phyloP scores from a whole-genome alignment of 2,113 vertebrate species.

The Pollachius pollachius region DNA sequence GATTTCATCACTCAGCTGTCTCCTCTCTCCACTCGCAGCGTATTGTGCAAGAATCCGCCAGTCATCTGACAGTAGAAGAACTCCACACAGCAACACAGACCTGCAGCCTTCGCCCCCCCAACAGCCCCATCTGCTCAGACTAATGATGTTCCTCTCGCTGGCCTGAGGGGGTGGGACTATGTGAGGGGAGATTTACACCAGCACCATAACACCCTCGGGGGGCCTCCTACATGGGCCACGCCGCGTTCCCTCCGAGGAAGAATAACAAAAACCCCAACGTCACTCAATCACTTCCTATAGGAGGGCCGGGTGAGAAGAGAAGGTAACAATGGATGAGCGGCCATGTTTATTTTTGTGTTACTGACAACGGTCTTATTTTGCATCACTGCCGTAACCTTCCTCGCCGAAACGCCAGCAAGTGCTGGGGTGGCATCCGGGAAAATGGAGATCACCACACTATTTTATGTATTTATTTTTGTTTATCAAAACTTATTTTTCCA shows the following conservation, averaged over 20 bases:
- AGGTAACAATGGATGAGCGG: constrained; percentile 65
- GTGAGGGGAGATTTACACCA: constrained; percentile 63
- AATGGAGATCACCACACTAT: too few relatives aligned
- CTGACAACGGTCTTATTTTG: constrained; percentile 72
- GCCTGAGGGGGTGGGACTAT: constrained; percentile 69
- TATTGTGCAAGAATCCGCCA: constrained; percentile 61
- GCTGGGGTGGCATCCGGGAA: too few relatives aligned
- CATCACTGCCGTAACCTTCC: constrained; percentile 60
- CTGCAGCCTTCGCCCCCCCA: constrained; percentile 12
- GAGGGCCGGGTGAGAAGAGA: constrained; percentile 62
- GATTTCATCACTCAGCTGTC: constrained; percentile 68
- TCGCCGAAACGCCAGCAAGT: too few relatives aligned
- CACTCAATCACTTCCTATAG: constrained; percentile 68
- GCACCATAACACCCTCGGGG: constrained; percentile 55
- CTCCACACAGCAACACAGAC: constrained; percentile 25
- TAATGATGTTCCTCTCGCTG: constrained; percentile 67
- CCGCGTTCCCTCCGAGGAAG: constrained; percentile 32
- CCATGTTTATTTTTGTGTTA: constrained; percentile 67
- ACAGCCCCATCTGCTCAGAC: constrained; percentile 59
- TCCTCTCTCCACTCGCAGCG: constrained; percentile 31
- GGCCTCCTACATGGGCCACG: constrained; percentile 40
- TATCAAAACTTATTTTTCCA: constrained; percentile 12
- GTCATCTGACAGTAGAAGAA: constrained; percentile 39
- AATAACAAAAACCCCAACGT: constrained; percentile 31
- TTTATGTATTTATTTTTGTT: not conserved